phyloP scores from a whole-genome alignment of 1,140 invertebrate species.

The Calephelis virginiensis region DNA sequence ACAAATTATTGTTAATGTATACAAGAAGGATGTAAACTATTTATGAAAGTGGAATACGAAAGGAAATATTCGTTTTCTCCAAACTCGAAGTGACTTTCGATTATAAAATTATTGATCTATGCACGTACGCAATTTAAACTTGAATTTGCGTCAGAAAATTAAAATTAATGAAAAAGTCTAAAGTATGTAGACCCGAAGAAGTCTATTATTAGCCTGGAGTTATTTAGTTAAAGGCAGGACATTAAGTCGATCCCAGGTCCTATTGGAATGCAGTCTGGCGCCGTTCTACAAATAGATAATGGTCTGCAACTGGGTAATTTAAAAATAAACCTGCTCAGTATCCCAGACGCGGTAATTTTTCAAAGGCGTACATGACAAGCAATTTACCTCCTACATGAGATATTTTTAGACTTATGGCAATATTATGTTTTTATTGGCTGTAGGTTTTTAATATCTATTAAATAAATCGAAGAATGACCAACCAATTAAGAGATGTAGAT shows the following conservation, averaged over 20 bases:
- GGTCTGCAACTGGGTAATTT: slow-evolving; percentile 36
- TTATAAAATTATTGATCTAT: neutral
- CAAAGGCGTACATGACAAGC: slow-evolving; percentile 9
- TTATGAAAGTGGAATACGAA: slow-evolving; percentile 56
- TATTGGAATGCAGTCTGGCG: slow-evolving; percentile 70
- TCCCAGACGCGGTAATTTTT: slow-evolving; percentile 26
- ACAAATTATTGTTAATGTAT: slow-evolving; percentile 54
- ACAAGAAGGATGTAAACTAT: slow-evolving; percentile 67
- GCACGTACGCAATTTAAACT: neutral
- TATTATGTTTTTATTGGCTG: neutral
- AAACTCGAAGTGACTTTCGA: neutral
- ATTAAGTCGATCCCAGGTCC: slow-evolving; percentile 64
- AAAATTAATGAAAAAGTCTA: neutral
- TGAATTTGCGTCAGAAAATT: neutral
- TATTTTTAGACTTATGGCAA: neutral
- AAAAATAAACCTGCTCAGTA: slow-evolving; percentile 29
- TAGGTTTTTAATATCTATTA: neutral
- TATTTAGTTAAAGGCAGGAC: slow-evolving; percentile 46
- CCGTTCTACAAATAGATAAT: slow-evolving; percentile 62
- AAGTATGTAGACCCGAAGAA: slow-evolving; percentile 41
- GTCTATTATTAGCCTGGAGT: slow-evolving; percentile 56
- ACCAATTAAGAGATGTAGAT: too few relatives aligned
- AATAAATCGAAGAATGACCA: neutral
- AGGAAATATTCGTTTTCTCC: neutral
- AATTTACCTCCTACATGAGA: slow-evolving; percentile 4